A percentile compares a stretch with the other conserved stretches of the same genome.
phyloP scores from a whole-genome alignment of 2,797 vertebrate genomes.

The Fundulus diaphanus region DNA sequence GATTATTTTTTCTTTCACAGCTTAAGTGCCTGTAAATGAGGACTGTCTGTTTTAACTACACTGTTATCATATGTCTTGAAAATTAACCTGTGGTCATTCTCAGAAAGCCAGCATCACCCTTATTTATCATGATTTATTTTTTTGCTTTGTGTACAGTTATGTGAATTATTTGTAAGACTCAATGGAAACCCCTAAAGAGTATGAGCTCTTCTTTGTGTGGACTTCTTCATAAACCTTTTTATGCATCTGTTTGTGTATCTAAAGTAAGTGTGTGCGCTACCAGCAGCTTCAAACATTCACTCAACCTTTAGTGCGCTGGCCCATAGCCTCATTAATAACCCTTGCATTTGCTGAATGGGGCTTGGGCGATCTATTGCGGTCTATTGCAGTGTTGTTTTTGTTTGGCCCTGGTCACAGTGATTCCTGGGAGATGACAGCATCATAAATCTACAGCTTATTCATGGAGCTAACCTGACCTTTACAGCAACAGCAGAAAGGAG shows the following conservation, averaged over 20 bases:
- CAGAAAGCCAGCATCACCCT: neutral
- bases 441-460: conserved; percentile 81
- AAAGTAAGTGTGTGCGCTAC: neutral
- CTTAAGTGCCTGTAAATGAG: too few relatives aligned
- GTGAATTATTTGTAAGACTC: neutral
- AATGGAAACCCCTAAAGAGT: neutral
- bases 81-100: neutral
- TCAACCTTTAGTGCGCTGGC: conserved; percentile 57
- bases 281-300: conserved; percentile 46
- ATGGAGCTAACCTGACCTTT: conserved; percentile 77
- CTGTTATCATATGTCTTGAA: too few relatives aligned
- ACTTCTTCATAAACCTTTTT: conserved; percentile 12
- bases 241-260: conserved; percentile 10
- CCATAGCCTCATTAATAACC: conserved; percentile 74
- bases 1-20: too few relatives aligned
- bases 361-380: conserved; percentile 63
- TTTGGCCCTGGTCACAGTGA: conserved; percentile 73
- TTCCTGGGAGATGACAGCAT: conserved; percentile 75
- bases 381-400: conserved; percentile 71
- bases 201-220: neutral
- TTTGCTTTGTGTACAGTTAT: neutral
- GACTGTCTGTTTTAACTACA: too few relatives aligned
- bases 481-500: conserved; percentile 49
- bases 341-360: conserved; percentile 60
- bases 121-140: neutral